Conservation (phyloP, 2,113 vertebrate genomes). For the Festucalex cinctus region DNA sequence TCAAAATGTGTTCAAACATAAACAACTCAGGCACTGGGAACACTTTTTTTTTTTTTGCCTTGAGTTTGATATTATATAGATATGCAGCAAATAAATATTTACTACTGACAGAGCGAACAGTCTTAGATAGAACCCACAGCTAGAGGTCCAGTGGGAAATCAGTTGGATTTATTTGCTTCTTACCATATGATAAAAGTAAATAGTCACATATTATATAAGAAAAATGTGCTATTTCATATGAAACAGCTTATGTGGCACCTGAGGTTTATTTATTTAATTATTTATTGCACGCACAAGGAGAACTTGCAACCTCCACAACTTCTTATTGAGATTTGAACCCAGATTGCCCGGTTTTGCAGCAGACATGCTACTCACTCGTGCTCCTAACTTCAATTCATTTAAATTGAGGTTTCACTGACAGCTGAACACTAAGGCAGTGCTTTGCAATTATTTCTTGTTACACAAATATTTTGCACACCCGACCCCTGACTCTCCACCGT, state of each 20-base stretch:
- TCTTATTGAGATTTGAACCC: too few relatives aligned
- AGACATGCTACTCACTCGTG: too few relatives aligned
- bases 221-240: background rate
- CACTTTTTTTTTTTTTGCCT: background rate
- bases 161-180: background rate
- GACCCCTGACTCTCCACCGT: too few relatives aligned
- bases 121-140: background rate
- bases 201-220: background rate
- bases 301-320: background rate
- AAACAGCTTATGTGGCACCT: background rate
- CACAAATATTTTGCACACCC: too few relatives aligned
- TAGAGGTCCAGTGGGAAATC: background rate
- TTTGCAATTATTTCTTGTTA: too few relatives aligned
- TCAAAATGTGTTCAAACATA: conserved; percentile 9
- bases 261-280: background rate
- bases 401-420: too few relatives aligned
- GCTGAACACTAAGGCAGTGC: too few relatives aligned
- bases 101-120: background rate
- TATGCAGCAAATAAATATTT: conserved; percentile 1
- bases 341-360: too few relatives aligned
- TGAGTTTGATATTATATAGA: background rate
- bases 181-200: background rate
- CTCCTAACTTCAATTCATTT: too few relatives aligned
- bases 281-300: background rate
- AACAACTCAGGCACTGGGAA: background rate